Base-by-base conservation (phyloP, 2,113 vertebrate species). In the Puntigrus tetrazona region DNA sequence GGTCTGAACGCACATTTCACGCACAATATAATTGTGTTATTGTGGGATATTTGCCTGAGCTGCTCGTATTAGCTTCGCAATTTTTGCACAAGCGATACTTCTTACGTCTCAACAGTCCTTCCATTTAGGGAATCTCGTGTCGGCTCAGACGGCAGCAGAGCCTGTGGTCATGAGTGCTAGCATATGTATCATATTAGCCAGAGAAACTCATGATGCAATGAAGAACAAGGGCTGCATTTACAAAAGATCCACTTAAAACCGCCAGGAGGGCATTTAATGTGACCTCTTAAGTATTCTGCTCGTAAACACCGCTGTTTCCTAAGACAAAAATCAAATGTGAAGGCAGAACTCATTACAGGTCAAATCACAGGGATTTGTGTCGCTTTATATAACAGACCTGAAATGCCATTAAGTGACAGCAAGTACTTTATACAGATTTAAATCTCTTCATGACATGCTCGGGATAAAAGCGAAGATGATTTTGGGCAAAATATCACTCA, bases 111-210 rank as follows among this genome's bases (percentile, higher is more conserved):
- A 90, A 92, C 88, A 92, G 87, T 88, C 79, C 63, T 73, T 86
- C 73, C 47, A 82, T 89, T 92, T 87, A 90, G 84, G 81, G 90
- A 91, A 77, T 76, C 89, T 67, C n/a, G 61, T 89, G 88, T 87
- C 88, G 16, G 31, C 11, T 76, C n/a, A 76, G 69, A 34, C 80
- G 4, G 78, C 59, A 22, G 74, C 36, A 31, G 85, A 65, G 43
- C 84, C 84, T 0, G 22, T 57, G 67, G 93, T 93, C 93, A 94
- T 87, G 92, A 86, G 92, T 91, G 77, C 72, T 7, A 29, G 88
- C 87, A 75, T 86, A 89, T 16, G 90, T 85, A 74, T 87, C 86
- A n/a, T 84, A 92, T 94, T 92, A 94, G 83, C 85, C 84, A 72
- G 79, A 79, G 55, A 72, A 86, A 83, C 92, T 89, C 92, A 88